Evolutionary conservation across 2,888 invertebrate species (phyloP).

Genomic region (Platycnemis pennipes): DNA sequence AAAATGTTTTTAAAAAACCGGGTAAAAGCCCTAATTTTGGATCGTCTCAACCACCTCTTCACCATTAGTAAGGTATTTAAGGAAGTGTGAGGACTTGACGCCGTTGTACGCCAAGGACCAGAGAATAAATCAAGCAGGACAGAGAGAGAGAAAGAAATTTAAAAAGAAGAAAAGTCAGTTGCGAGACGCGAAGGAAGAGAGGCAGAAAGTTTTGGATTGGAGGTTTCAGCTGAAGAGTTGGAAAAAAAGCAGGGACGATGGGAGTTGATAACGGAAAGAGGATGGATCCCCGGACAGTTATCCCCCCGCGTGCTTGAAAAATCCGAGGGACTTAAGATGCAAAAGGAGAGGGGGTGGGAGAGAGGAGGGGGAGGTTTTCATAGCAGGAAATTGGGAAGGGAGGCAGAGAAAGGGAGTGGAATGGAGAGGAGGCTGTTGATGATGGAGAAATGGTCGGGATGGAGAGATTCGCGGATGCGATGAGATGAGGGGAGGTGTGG

Average conservation of each 20-base stretch:
- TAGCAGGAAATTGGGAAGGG: background rate
- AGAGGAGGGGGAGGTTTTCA: background rate
- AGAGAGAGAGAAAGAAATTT: background rate
- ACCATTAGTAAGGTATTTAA: background rate
- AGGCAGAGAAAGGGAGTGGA: background rate
- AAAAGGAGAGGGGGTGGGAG: background rate
- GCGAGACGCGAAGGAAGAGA: background rate
- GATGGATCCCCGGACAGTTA: background rate
- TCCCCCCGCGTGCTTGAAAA: background rate
- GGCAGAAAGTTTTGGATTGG: background rate
- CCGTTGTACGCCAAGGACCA: background rate
- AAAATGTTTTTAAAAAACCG: too few species aligned
- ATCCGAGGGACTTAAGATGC: background rate
- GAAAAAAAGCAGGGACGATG: background rate
- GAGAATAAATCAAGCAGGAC: background rate
- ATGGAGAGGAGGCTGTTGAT: background rate
- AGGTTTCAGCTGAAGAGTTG: background rate
- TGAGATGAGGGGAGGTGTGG: background rate
- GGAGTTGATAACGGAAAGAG: background rate
- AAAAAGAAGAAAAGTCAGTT: background rate
- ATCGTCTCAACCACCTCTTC: too few species aligned
- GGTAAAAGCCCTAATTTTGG: too few species aligned
- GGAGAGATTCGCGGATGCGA: background rate
- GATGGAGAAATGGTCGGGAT: background rate
- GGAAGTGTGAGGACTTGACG: background rate